phyloP scores from a whole-genome alignment of 2,113 vertebrate genomes.

The Aptenodytes patagonicus region DNA sequence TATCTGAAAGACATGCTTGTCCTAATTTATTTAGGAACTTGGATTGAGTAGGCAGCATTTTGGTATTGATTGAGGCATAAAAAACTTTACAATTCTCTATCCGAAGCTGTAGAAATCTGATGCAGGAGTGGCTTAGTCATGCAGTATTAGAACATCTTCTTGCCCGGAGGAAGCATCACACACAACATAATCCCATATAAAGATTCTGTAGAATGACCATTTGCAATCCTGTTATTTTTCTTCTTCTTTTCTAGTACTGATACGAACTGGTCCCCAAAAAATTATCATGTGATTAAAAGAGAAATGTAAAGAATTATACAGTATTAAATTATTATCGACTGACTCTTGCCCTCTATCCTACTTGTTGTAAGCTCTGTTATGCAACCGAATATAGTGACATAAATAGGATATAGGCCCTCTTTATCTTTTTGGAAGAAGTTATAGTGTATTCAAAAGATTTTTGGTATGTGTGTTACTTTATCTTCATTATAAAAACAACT shows the following conservation, averaged over 20 bases:
- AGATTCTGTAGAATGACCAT: slow-evolving; percentile 22
- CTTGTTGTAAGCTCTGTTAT: slow-evolving; percentile 60
- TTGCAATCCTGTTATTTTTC: neutral
- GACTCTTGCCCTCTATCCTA: slow-evolving; percentile 47
- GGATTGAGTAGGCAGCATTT: neutral
- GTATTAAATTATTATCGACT: slow-evolving; percentile 48
- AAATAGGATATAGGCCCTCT: slow-evolving; percentile 58
- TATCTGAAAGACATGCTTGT: neutral
- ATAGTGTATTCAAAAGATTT: slow-evolving; percentile 65
- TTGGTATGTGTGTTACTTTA: slow-evolving; percentile 74
- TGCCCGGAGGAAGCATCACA: slow-evolving; percentile 37
- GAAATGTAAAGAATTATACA: slow-evolving; percentile 43
- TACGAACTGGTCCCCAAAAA: slow-evolving; percentile 39
- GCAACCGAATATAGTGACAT: slow-evolving; percentile 56
- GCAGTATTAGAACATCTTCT: neutral
- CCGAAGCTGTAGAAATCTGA: slow-evolving; percentile 23
- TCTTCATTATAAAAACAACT: slow-evolving; percentile 75
- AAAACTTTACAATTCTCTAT: neutral
- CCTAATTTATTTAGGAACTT: neutral
- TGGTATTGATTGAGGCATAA: neutral
- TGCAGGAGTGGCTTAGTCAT: slow-evolving; percentile 21
- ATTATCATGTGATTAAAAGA: slow-evolving; percentile 59
- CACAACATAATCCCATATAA: slow-evolving; percentile 17
- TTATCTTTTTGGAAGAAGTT: slow-evolving; percentile 75
- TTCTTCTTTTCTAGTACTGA: slow-evolving; percentile 51